Evolutionary conservation across 2,113 vertebrate species (phyloP).

Genomic region (Pangasianodon hypophthalmus): DNA sequence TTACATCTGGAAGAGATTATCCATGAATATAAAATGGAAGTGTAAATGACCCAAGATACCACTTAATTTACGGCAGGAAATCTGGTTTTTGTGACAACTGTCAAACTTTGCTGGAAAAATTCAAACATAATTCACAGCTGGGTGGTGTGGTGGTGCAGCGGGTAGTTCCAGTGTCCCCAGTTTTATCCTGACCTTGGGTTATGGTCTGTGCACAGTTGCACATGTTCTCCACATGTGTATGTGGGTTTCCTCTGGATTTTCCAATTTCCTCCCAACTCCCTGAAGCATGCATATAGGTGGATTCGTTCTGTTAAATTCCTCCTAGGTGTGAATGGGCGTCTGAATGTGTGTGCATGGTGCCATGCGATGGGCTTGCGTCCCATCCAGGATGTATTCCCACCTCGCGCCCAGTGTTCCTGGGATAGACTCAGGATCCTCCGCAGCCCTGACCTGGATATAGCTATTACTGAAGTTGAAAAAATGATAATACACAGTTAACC

Average conservation of each 20-base stretch:
- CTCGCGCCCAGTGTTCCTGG: not conserved
- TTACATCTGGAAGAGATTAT: not conserved
- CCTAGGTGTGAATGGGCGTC: not conserved
- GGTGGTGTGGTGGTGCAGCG: not conserved
- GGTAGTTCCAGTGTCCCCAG: not conserved
- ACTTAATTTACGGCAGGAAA: not conserved
- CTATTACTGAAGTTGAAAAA: not conserved
- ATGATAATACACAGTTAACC: not conserved
- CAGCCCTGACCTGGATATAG: too few species aligned
- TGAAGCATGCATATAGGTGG: not conserved
- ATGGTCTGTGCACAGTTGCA: too few species aligned
- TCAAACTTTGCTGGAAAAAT: not conserved
- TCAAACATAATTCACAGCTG: not conserved
- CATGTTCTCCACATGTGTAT: not conserved
- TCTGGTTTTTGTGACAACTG: not conserved
- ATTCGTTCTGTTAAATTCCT: not conserved
- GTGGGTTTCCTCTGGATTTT: not conserved
- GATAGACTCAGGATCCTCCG: not conserved
- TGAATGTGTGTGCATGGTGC: not conserved
- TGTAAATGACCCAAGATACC: not conserved
- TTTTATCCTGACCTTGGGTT: too few species aligned
- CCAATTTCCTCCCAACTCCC: not conserved
- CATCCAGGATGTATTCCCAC: not conserved
- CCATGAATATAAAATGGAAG: not conserved
- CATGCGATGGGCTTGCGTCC: not conserved